Conservation (phyloP, 2,113 vertebrate genomes). For the Eonycteris spelaea region DNA sequence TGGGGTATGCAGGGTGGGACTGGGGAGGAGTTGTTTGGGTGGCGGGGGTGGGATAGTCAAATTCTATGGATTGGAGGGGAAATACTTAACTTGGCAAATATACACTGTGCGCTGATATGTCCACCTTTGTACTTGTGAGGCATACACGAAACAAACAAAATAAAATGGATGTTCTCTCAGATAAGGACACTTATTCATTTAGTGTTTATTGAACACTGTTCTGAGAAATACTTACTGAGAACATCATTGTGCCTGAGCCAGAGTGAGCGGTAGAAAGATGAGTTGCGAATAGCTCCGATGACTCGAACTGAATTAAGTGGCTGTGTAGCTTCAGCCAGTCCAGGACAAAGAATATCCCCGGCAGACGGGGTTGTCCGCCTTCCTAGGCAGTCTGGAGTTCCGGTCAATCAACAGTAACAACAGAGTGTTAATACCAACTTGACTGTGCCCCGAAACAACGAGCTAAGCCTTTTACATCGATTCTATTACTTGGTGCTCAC, state of each 20-base stretch:
- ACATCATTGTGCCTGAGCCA: neutral
- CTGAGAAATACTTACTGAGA: neutral
- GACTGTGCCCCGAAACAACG: neutral
- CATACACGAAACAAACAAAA: neutral
- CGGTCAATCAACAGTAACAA: neutral
- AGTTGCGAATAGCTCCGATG: neutral
- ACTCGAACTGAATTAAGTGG: neutral
- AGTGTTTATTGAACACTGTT: neutral
- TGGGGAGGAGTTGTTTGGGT: no score
- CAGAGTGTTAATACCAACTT: neutral
- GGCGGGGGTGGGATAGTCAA: neutral
- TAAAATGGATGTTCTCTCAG: neutral
- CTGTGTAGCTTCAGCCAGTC: neutral
- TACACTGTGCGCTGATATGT: no score
- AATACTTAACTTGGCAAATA: neutral
- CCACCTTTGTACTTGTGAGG: neutral
- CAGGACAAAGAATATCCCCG: neutral
- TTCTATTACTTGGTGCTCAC: neutral
- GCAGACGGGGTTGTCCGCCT: neutral
- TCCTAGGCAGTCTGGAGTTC: neutral
- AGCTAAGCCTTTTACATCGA: neutral
- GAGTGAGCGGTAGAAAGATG: neutral
- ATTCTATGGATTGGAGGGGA: neutral
- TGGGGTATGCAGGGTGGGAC: fast-evolving
- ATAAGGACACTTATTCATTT: neutral